phyloP scores from a whole-genome alignment of 2,113 vertebrate genomes.

The Chunga burmeisteri region DNA sequence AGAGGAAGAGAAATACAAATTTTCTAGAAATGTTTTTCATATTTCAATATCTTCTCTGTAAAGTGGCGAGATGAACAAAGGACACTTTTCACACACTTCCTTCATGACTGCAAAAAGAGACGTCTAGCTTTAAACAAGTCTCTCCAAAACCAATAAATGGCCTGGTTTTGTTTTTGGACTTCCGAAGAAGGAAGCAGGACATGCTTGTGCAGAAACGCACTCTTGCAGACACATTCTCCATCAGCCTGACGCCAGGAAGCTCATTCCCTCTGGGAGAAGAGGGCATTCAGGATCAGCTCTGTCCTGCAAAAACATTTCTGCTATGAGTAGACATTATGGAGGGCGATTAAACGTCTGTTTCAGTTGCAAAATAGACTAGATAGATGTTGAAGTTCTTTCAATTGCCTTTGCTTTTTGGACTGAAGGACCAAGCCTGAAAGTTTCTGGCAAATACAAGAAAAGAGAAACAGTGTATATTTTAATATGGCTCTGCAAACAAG shows the following conservation, averaged over 20 bases:
- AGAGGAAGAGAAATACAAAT: not conserved
- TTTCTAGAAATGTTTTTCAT: not conserved
- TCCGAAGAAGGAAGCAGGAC: not conserved
- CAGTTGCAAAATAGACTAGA: not conserved
- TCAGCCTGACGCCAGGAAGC: not conserved
- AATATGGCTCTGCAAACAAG: not conserved
- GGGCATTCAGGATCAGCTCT: not conserved
- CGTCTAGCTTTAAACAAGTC: not conserved
- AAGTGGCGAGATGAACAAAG: not conserved
- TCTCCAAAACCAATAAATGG: not conserved
- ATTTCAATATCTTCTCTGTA: not conserved
- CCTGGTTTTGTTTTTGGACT: not conserved
- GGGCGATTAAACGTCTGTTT: not conserved
- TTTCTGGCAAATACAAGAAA: not conserved
- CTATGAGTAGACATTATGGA: not conserved
- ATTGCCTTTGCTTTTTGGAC: not conserved
- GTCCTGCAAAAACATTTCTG: not conserved
- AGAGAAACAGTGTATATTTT: not conserved
- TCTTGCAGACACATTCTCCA: not conserved
- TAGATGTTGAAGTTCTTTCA: not conserved
- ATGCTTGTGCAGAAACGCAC: not conserved
- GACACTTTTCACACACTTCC: not conserved
- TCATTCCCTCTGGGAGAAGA: not conserved
- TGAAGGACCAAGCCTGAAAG: not conserved
- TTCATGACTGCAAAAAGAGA: not conserved